Evolutionary conservation across 1,140 invertebrate species (phyloP).

Genomic region (Lineus longissimus): DNA sequence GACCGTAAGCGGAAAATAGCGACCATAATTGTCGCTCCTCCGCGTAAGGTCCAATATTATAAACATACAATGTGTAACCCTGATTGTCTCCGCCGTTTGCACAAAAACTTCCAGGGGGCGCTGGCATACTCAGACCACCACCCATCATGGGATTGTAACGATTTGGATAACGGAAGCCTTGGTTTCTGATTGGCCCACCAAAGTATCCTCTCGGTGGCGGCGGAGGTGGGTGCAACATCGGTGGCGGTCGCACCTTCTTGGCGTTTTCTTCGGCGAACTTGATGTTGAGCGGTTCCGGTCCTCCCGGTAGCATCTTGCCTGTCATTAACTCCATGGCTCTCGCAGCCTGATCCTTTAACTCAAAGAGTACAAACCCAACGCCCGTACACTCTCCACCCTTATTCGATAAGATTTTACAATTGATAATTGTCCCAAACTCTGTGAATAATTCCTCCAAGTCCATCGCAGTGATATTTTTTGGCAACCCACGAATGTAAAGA

Average conservation of each 20-base stretch:
- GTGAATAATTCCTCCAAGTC: conserved; percentile 80
- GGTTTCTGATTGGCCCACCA: conserved; percentile 35
- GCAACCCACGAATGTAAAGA: conserved; percentile 88
- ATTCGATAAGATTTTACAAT: conserved; percentile 83
- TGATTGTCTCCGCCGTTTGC: conserved; percentile 6
- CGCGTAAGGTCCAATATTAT: conserved; percentile 54
- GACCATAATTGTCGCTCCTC: conserved; percentile 51
- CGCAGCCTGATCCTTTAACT: conserved; percentile 66
- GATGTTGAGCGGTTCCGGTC: conserved; percentile 77
- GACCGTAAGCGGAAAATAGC: conserved; percentile 52
- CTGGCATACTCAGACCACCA: background rate
- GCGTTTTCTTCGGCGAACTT: conserved; percentile 91
- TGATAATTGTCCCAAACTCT: conserved; percentile 82
- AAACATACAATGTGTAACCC: conserved; percentile 51
- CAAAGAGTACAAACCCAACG: conserved; percentile 79
- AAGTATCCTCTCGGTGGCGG: background rate
- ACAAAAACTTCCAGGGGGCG: background rate
- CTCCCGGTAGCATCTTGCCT: conserved; percentile 78
- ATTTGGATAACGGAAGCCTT: conserved; percentile 22
- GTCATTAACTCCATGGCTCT: conserved; percentile 80
- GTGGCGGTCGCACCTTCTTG: conserved; percentile 59
- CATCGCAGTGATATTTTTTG: conserved; percentile 63
- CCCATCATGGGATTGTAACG: conserved; percentile 38
- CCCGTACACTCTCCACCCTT: conserved; percentile 79
- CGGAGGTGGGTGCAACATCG: background rate